Evolutionary conservation across 2,797 vertebrate genomes (phyloP), one percentile per base, ranked within the genome.

Genomic region (Mormyrops attenuatus): DNA sequence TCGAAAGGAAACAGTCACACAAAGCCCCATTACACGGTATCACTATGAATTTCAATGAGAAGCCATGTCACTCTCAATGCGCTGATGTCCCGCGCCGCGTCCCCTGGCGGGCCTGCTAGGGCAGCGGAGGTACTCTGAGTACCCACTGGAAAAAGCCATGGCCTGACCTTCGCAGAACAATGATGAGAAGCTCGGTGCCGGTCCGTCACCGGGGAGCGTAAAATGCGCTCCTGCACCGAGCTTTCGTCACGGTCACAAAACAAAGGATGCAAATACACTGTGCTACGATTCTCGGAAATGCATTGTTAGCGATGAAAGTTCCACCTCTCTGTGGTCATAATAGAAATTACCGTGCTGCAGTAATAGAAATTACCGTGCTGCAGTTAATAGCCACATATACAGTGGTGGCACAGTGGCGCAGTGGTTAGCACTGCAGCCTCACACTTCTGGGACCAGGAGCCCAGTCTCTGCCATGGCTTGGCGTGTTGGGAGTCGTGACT

Each of bases 81-180:
- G 85, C 92, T 92, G 7, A 77, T 89, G 88, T 89, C 90, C 88
- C 53, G 89, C 30, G 89, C 85, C 84, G 73, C 85, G 88, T 89
- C 91, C 89, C 57, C 2, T 26, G 53, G 53, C 63, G 38, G 86
- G 26, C 9, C 41, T 5, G 30, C 87, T 2, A 50, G 22, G 3
- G 69, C 49, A 34, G 38, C 38, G 3, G 13, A 38, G 63, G 85
- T 15, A 1, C 17, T 30, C 20, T 5, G 44, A 47, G 55, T 38
- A 30, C 85, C 60, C 85, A 85, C 38, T 13, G 73, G 30, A 0
- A 22, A 63, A 44, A 86, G 63, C 41, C 34, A 60, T 1, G 22
- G 50, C 4, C 49, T 5, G 49, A 17, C 17, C 87, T 44, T 90
- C 66, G 88, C 87, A 91, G 92, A 93, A 94, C 92, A 94, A 91